Percentiles rank a stretch among this genome's conserved stretches.
These are phyloP conservation scores for Oryzaephilus surinamensis DNA, from an alignment of 1,140 invertebrate genomes.

Conservation along the genomic window DNA sequence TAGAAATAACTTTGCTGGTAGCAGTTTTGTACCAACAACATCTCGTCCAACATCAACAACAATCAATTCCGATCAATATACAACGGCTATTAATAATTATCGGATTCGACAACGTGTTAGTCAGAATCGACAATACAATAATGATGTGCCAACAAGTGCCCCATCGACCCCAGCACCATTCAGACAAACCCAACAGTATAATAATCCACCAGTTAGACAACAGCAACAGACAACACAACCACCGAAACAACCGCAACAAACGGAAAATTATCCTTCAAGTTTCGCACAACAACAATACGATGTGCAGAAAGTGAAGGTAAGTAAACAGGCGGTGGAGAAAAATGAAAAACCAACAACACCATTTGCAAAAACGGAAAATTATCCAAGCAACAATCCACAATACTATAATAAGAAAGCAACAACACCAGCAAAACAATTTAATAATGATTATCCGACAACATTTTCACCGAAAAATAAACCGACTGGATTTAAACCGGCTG, in stretches of 20 bases:
- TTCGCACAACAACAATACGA: constrained; percentile 14
- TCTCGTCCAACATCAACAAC: constrained; percentile 34
- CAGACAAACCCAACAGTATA: constrained; percentile 24
- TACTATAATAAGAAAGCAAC: constrained; percentile 26
- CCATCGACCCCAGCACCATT: constrained; percentile 33
- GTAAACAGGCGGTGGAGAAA: too few relatives aligned
- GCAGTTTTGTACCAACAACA: constrained; percentile 41
- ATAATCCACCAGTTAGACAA: constrained; percentile 15
- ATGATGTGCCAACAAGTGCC: too few relatives aligned
- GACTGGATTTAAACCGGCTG: constrained; percentile 5
- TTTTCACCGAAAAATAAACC: constrained; percentile 29
- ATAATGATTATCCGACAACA: constrained; percentile 28
- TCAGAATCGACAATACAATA: constrained; percentile 25
- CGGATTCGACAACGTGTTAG: constrained; percentile 21
- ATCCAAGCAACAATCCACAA: too few relatives aligned
- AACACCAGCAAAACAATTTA: constrained; percentile 17
- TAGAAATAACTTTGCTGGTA: constrained; percentile 38
- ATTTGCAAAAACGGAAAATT: too few relatives aligned
- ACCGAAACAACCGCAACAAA: constrained; percentile 17
- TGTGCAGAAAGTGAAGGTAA: too few relatives aligned
- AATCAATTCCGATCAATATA: constrained; percentile 19
- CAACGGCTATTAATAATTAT: constrained; percentile 20
- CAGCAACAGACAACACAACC: constrained; percentile 36
- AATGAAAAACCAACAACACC: too few relatives aligned
- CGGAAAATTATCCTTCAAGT: constrained; percentile 25